Percentiles rank a stretch among this genome's conserved stretches.
Evolutionary conservation across 2,888 invertebrate genomes (phyloP).

Genomic region (Acleris holmiana): DNA sequence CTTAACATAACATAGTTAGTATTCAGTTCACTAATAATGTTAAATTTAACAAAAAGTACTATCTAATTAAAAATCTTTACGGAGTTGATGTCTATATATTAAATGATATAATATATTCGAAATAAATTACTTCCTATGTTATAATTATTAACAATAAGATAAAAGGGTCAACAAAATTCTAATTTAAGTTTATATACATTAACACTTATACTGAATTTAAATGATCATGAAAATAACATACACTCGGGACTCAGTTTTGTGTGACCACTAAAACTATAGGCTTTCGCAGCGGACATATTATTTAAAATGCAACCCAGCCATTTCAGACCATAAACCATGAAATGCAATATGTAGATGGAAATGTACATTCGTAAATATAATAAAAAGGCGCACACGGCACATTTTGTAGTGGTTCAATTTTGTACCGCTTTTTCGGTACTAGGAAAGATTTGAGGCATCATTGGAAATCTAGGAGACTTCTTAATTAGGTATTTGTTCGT

Average conservation of each 20-base stretch:
- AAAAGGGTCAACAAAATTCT: conserved; percentile 67
- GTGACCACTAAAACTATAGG: conserved; percentile 38
- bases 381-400: conserved; percentile 12
- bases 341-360: conserved; percentile 61
- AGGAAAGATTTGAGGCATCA: conserved; percentile 3
- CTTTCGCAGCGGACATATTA: conserved; percentile 27
- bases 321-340: conserved; percentile 43
- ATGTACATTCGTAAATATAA: conserved; percentile 41
- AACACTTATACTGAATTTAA: conserved; percentile 52
- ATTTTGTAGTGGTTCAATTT: conserved; percentile 9
- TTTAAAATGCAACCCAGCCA: conserved; percentile 38
- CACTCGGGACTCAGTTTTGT: conserved; percentile 20
- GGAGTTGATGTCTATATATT: conserved; percentile 54
- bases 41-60: conserved; percentile 61
- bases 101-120: conserved; percentile 59
- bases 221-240: conserved; percentile 27
- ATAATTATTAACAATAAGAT: conserved; percentile 69
- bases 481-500: conserved; percentile 25
- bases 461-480: conserved; percentile 3
- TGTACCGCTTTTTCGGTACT: conserved; percentile 7
- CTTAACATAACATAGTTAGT: conserved; percentile 62
- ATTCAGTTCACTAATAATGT: conserved; percentile 64
- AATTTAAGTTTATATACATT: conserved; percentile 75
- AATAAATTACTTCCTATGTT: conserved; percentile 57
- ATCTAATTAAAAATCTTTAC: conserved; percentile 59